Percentiles rank a stretch among this genome's conserved stretches.
Conservation (phyloP, 2,888 invertebrate genomes). For the Zygothrica quintamaculata region DNA sequence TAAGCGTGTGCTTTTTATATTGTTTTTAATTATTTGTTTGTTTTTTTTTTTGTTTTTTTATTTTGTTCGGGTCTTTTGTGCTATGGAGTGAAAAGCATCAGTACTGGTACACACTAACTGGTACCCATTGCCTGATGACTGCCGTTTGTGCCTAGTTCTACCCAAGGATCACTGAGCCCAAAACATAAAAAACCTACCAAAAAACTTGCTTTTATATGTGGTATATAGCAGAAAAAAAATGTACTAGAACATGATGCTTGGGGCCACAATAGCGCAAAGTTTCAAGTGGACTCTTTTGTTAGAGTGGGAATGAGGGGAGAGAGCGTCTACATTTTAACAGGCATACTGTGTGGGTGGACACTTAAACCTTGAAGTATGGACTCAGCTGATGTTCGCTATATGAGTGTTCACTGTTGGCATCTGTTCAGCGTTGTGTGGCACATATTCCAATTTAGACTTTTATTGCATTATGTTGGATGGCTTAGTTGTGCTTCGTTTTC, state of each 20-base stretch:
- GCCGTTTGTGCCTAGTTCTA: slow-evolving; percentile 34
- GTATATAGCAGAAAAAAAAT: slow-evolving; percentile 1
- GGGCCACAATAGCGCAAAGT: slow-evolving; percentile 73
- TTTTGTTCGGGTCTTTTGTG: slow-evolving; percentile 26
- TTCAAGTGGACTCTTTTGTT: slow-evolving; percentile 71
- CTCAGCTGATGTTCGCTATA: background rate
- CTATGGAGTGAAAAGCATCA: slow-evolving; percentile 22
- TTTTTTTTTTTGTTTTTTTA: slow-evolving; percentile 5
- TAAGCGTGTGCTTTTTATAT: slow-evolving; percentile 1
- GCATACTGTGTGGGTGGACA: slow-evolving; percentile 2
- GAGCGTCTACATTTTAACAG: background rate
- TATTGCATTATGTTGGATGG: slow-evolving; percentile 64
- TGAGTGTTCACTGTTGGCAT: slow-evolving; percentile 63
- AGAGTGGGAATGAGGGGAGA: slow-evolving; percentile 10
- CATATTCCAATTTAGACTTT: slow-evolving; percentile 80
- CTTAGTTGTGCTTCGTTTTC: slow-evolving; percentile 27
- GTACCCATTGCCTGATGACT: background rate
- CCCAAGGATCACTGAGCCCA: slow-evolving; percentile 67
- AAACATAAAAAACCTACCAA: slow-evolving; percentile 50
- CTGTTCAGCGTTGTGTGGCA: slow-evolving; percentile 76
- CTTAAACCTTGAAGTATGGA: slow-evolving; percentile 1
- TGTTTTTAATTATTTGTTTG: background rate
- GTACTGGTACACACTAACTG: background rate
- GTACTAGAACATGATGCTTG: slow-evolving; percentile 53
- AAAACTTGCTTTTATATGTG: slow-evolving; percentile 29